Base-by-base conservation (phyloP, 1,140 invertebrate genomes). In the Penaeus chinensis region DNA sequence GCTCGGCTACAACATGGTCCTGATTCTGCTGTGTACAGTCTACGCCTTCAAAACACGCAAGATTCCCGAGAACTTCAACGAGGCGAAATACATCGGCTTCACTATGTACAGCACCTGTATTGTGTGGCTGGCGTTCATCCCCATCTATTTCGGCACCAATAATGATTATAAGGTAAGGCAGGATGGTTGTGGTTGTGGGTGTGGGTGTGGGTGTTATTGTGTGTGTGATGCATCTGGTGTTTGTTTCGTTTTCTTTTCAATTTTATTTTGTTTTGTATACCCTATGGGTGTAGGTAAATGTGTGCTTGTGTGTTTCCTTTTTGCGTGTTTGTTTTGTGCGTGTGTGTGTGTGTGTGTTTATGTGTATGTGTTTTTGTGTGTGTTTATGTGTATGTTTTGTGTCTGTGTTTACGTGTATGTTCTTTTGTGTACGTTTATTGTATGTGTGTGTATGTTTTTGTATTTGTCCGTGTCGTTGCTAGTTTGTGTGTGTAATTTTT, bases 111-210 rank as follows among this genome's bases (percentile, higher is more conserved):
- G 94, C 10, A 95, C 94, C 7, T 95, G 94, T 89, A 94, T 95
- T 54, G 93, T 95, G 65, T 95, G 94, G 94, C 91, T 96, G 24
- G 93, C 96, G 5, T 94, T 96, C 85, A 91, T 95, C 3, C 87
- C 88, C 19, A 94, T 96, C 87, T 91, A 95, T 10, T 93, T 96
- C 87, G 96, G 95, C 91, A 96, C 95, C 1, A 92, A 95, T 16
- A 96, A 96, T 91, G 95, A 95, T 8, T 94, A 96, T 89, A 95
- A 95, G 91, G 96, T 95, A 0, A 92, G 95, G 85, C 16, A 3
- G 11, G 13, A 32, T 3, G n/a, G 27, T 8, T 20, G 16, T 7
- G n/a, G 20, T 63, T 32, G 27, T 71, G 24, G 37, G 3, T 65
- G n/a, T 61, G 10, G 16, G 32, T 47, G 66, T 22, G 2, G 0